Evolutionary conservation across 2,113 vertebrate species (phyloP).

Genomic region (Alces alces): DNA sequence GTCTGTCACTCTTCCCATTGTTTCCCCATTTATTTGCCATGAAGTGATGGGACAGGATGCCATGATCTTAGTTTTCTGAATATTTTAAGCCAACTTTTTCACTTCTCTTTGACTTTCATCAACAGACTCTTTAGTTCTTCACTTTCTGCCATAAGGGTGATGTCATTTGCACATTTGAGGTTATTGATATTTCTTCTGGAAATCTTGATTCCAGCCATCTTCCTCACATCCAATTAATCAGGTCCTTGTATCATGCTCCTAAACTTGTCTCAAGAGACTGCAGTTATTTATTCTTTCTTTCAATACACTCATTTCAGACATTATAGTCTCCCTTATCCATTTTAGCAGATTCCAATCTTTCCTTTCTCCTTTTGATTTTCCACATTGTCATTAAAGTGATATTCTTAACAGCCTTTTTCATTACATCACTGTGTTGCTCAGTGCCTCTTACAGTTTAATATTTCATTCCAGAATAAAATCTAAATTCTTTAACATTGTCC

Average conservation of each 20-base stretch:
- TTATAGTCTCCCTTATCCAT: not conserved
- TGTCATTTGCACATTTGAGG: not conserved
- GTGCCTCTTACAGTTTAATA: not conserved
- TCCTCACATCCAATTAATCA: not conserved
- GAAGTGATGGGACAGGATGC: not conserved
- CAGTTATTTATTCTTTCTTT: not conserved
- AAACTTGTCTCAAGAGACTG: not conserved
- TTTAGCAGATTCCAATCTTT: not conserved
- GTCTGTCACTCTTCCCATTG: not conserved
- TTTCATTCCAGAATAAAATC: not conserved
- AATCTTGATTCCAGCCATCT: not conserved
- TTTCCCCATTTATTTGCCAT: not conserved
- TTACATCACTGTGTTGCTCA: not conserved
- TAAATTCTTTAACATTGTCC: not conserved
- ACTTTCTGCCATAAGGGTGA: not conserved
- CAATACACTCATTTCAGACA: not conserved
- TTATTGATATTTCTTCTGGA: not conserved
- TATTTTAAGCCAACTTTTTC: not conserved
- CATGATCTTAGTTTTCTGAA: not conserved
- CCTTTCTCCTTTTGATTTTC: not conserved
- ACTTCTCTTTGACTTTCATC: not conserved
- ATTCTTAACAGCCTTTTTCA: not conserved
- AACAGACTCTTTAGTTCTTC: not conserved
- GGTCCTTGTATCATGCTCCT: not conserved
- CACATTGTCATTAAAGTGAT: not conserved